Evolutionary conservation across 1,140 invertebrate genomes (phyloP).

Genomic region (Papilio polytes): DNA sequence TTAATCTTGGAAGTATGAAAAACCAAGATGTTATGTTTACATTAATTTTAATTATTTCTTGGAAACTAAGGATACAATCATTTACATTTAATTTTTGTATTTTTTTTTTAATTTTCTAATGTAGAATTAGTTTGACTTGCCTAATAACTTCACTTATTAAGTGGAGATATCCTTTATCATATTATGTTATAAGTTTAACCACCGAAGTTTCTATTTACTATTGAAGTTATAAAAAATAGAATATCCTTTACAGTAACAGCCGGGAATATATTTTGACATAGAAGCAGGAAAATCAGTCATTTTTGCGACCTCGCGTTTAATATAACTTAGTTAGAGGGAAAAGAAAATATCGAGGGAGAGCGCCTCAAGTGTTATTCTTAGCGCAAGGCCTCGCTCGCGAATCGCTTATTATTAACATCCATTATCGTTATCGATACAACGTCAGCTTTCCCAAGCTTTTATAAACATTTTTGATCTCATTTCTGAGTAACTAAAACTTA

Average conservation of each 20-base stretch:
- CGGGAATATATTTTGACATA: slow-evolving; percentile 5
- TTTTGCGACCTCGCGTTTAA: slow-evolving; percentile 10
- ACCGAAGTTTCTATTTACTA: not conserved
- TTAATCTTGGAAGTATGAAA: slow-evolving; percentile 5
- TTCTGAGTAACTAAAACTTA: not conserved
- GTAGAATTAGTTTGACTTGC: too few relatives aligned
- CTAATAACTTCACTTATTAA: too few relatives aligned
- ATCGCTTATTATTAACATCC: slow-evolving; percentile 21
- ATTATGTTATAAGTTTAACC: not conserved
- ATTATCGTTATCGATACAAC: slow-evolving; percentile 15
- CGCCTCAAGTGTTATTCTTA: slow-evolving; percentile 13
- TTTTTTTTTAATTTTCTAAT: too few relatives aligned
- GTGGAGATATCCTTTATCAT: too few relatives aligned
- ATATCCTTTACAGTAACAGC: not conserved
- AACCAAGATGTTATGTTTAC: not conserved
- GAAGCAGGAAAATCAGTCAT: slow-evolving; percentile 5
- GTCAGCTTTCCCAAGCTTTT: slow-evolving; percentile 1
- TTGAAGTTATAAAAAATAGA: not conserved
- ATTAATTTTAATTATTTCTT: not conserved
- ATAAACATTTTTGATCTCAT: slow-evolving; percentile 16
- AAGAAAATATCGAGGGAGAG: slow-evolving; percentile 19
- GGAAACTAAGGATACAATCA: not conserved
- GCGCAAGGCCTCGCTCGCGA: slow-evolving; percentile 20
- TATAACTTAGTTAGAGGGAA: slow-evolving; percentile 17
- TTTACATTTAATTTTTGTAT: not conserved